phyloP scores from a whole-genome alignment of 2,888 invertebrate species.

The Caenorhabditis angaria region DNA sequence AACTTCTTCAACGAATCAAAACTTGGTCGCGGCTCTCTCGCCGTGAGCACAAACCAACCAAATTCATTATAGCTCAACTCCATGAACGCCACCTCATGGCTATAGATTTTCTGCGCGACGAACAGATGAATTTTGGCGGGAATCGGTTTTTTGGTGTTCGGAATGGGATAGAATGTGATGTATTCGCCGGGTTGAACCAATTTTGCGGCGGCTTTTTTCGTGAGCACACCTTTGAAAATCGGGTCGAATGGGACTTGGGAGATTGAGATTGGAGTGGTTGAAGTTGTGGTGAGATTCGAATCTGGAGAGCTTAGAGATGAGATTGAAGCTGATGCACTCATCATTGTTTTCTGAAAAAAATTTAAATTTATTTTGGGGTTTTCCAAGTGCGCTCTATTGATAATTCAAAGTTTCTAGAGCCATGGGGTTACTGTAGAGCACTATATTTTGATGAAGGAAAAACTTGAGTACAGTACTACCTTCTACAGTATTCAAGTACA shows the following conservation, averaged over 20 bases:
- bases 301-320: too few relatives aligned
- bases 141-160: background rate
- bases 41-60: background rate
- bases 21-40: background rate
- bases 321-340: too few relatives aligned
- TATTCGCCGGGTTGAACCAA: background rate
- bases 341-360: too few relatives aligned
- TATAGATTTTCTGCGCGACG: constrained; percentile 1
- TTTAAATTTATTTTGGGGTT: too few relatives aligned
- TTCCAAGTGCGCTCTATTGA: too few relatives aligned
- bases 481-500: too few relatives aligned
- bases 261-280: background rate
- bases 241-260: background rate
- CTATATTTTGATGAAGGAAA: too few relatives aligned
- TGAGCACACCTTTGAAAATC: constrained; percentile 3
- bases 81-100: background rate
- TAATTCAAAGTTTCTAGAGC: too few relatives aligned
- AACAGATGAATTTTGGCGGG: background rate
- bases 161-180: constrained; percentile 13
- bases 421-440: too few relatives aligned
- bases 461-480: too few relatives aligned
- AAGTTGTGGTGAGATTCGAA: background rate
- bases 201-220: background rate
- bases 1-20: constrained; percentile 1
- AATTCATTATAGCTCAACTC: background rate